phyloP scores from a whole-genome alignment of 2,113 vertebrate species.

The Oreotragus oreotragus region DNA sequence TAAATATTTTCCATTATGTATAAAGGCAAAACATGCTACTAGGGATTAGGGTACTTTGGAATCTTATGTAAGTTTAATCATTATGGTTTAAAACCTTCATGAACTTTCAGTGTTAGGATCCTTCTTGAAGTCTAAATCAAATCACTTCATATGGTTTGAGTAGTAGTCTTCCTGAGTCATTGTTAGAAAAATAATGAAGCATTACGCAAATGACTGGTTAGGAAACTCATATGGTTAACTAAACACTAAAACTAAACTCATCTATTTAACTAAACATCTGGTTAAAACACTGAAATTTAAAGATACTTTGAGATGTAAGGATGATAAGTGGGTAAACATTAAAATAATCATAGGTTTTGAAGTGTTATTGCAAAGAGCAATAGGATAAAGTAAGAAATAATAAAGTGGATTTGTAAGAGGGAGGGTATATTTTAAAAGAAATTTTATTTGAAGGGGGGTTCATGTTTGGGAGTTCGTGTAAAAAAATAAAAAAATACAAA shows the following conservation, averaged over 20 bases:
- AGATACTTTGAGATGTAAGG: background rate
- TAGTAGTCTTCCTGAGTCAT: background rate
- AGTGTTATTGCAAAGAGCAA: background rate
- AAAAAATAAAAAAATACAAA: no score
- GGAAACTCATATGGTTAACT: background rate
- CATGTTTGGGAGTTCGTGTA: no score
- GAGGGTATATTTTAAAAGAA: background rate
- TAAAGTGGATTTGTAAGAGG: background rate
- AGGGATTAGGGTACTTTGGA: background rate
- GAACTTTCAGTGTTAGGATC: background rate
- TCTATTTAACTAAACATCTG: background rate
- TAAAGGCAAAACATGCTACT: background rate
- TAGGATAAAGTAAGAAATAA: background rate
- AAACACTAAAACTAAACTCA: background rate
- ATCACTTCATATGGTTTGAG: background rate
- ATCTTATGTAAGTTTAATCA: background rate
- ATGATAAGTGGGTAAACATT: background rate
- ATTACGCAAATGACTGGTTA: background rate
- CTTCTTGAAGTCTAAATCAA: background rate
- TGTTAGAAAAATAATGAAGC: background rate
- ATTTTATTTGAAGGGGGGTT: background rate
- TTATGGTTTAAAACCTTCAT: background rate
- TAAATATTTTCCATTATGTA: background rate
- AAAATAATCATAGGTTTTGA: background rate
- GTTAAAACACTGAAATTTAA: background rate